A percentile compares a stretch with the other conserved stretches of the same genome.
Conservation (phyloP, 2,113 vertebrate genomes). For the Sylvietta virens region DNA sequence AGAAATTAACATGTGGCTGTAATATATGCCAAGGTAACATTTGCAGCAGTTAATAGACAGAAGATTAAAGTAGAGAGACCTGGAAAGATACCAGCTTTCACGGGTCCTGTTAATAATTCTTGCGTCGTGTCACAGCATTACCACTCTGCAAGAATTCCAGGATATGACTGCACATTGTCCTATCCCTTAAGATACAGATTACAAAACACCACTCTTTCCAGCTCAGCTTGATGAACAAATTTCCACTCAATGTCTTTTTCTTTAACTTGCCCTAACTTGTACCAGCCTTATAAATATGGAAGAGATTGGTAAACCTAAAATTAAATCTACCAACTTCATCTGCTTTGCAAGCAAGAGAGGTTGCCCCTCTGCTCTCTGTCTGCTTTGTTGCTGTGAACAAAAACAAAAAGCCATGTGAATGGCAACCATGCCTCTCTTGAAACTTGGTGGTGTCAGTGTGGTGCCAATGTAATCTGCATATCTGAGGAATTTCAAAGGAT, state of each 20-base stretch:
- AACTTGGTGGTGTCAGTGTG: neutral
- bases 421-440: neutral
- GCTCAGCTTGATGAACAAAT: neutral
- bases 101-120: conserved; percentile 21
- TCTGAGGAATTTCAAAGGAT: neutral
- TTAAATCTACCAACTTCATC: neutral
- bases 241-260: neutral
- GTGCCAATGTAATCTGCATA: neutral
- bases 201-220: neutral
- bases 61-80: conserved; percentile 2
- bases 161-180: neutral
- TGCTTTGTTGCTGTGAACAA: neutral
- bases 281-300: conserved; percentile 37
- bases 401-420: neutral
- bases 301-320: neutral
- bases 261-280: neutral
- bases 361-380: neutral
- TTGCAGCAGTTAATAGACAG: neutral
- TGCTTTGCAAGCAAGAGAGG: neutral
- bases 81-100: conserved; percentile 28
- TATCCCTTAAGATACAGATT: neutral
- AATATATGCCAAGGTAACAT: neutral
- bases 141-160: neutral
- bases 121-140: conserved; percentile 13
- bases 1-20: conserved; percentile 31